Evolutionary conservation across 2,797 vertebrate species (phyloP).

Genomic region (Pipistrellus nathusii): DNA sequence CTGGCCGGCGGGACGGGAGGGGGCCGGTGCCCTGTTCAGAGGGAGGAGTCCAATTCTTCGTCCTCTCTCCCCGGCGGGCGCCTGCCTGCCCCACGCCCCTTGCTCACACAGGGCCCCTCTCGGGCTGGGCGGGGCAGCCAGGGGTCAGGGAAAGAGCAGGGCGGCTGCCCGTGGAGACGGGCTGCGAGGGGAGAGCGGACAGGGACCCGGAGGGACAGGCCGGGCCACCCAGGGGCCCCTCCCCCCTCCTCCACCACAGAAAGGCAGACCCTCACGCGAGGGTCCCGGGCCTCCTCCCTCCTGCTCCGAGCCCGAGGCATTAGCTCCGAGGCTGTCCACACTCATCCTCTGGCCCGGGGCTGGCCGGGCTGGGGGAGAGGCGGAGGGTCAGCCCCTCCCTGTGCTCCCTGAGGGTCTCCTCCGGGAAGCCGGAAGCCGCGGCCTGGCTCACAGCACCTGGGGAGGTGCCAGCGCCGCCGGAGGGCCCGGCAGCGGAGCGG

Average conservation of each 20-base stretch:
- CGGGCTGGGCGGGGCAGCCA: conserved; percentile 57
- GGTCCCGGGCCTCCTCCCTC: neutral
- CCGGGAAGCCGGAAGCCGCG: no score
- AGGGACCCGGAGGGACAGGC: neutral
- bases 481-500: rapidly evolving
- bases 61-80: neutral
- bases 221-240: neutral
- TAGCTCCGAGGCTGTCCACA: neutral
- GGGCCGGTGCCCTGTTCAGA: neutral
- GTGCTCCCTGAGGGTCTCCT: neutral
- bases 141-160: conserved; percentile 70
- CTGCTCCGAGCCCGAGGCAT: neutral
- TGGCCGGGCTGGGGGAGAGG: neutral
- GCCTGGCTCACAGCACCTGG: neutral
- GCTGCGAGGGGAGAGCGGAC: neutral
- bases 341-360: neutral
- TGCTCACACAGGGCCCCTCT: conserved; percentile 66
- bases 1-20: neutral
- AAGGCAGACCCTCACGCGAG: neutral
- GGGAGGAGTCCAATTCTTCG: neutral
- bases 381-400: neutral
- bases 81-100: conserved; percentile 67
- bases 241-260: neutral
- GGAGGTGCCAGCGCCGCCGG: no score
- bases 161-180: no score